Evolutionary conservation across 1,140 invertebrate species (phyloP).

Genomic region (Lasioglossum baleicum): DNA sequence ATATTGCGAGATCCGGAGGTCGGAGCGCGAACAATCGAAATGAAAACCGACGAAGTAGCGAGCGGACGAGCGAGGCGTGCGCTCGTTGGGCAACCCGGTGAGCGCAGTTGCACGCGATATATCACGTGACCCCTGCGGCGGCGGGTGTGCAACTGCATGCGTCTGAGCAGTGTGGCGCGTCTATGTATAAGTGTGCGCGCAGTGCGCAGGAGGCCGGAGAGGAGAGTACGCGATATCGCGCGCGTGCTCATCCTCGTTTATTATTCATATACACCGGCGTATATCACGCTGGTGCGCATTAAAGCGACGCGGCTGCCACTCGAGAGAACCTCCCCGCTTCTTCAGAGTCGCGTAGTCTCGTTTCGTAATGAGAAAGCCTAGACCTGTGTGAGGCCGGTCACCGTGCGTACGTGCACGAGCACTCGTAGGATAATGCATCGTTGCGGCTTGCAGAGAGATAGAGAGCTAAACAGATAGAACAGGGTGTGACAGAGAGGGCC

Average conservation of each 20-base stretch:
- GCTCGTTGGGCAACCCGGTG: not conserved
- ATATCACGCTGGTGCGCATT: conserved; percentile 47
- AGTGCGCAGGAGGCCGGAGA: too few species aligned
- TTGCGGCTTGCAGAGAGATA: not conserved
- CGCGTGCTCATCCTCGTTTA: conserved; percentile 38
- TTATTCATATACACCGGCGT: conserved; percentile 47
- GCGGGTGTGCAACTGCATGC: too few species aligned
- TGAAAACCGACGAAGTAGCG: not conserved
- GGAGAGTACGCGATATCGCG: not conserved
- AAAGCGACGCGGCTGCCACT: conserved; percentile 13
- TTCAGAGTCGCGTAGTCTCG: conserved; percentile 7
- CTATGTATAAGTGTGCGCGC: too few species aligned
- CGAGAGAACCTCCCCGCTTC: not conserved
- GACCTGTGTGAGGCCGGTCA: not conserved
- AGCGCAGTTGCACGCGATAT: conserved; percentile 4
- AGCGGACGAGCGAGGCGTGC: not conserved
- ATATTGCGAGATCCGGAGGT: too few species aligned
- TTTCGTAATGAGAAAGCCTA: conserved; percentile 47
- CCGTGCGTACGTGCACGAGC: not conserved
- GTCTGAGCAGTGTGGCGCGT: too few species aligned
- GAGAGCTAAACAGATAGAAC: not conserved
- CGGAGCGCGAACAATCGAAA: not conserved
- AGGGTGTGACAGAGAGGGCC: not conserved
- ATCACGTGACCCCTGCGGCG: conserved; percentile 37
- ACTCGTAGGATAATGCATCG: not conserved